Conservation (phyloP, 2,113 vertebrate genomes). For the Gulo gulo region DNA sequence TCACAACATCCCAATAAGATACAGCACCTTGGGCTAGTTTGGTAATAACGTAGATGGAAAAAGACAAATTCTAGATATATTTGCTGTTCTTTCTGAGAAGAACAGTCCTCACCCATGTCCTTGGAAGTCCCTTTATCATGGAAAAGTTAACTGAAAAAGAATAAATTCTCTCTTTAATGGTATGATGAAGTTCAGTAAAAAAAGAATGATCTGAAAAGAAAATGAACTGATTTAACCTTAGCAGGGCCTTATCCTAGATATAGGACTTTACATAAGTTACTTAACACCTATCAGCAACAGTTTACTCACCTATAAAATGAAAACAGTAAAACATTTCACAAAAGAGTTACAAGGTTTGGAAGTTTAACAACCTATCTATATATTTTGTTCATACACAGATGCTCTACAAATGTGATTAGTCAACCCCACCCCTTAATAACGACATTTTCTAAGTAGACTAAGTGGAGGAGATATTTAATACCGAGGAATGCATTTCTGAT, state of each 20-base stretch:
- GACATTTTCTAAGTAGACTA: not conserved
- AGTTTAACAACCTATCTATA: not conserved
- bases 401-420: not conserved
- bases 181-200: not conserved
- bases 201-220: not conserved
- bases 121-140: not conserved
- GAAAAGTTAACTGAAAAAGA: conserved; percentile 13
- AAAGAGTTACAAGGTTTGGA: not conserved
- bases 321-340: not conserved
- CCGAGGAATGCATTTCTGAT: conserved; percentile 24
- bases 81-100: not conserved
- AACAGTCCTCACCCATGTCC: not conserved
- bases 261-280: not conserved
- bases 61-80: not conserved
- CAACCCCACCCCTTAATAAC: not conserved
- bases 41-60: not conserved
- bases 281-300: not conserved
- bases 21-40: not conserved
- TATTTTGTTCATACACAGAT: not conserved
- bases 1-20: not conserved
- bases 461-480: not conserved
- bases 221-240: not conserved
- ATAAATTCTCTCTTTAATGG: not conserved
- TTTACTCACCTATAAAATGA: not conserved
- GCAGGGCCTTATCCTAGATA: not conserved